These are phyloP conservation scores for Martes martes DNA, from an alignment of 2,113 vertebrate genomes.

Conservation along the genomic window DNA sequence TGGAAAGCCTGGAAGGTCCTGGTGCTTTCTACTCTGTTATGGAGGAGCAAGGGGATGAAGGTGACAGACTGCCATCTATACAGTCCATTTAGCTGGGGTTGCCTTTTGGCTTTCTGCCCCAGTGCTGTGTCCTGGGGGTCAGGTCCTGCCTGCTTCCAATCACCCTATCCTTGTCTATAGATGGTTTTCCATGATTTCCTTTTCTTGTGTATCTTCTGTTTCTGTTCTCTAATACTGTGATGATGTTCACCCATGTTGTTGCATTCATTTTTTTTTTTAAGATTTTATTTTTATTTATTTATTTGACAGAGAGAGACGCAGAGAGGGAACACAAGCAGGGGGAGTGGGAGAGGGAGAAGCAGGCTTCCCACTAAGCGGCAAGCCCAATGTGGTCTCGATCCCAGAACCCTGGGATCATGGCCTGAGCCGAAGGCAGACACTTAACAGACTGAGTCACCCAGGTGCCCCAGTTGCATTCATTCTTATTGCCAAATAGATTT, in stretches of 20 bases:
- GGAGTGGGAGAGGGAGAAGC: too few species aligned
- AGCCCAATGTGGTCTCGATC: too few species aligned
- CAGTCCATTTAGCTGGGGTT: neutral
- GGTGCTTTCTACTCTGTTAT: neutral
- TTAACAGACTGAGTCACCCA: too few species aligned
- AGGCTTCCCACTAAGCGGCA: too few species aligned
- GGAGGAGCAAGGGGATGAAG: neutral
- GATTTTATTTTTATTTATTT: too few species aligned
- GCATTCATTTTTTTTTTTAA: neutral
- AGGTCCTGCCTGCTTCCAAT: neutral
- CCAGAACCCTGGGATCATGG: too few species aligned
- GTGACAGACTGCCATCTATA: fast-evolving
- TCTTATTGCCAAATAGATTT: neutral
- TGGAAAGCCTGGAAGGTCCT: neutral
- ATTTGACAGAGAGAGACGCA: too few species aligned
- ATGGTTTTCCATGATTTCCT: neutral
- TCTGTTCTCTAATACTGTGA: neutral
- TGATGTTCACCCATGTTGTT: neutral
- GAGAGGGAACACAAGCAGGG: too few species aligned
- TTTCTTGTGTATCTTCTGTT: neutral
- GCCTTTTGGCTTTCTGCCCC: neutral
- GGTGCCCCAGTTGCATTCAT: neutral
- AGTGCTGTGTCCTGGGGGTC: neutral
- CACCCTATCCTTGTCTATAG: neutral
- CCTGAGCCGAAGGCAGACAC: too few species aligned